These are phyloP conservation scores for Nylanderia fulva DNA, from an alignment of 1,140 invertebrate genomes.

Conservation along the genomic window DNA sequence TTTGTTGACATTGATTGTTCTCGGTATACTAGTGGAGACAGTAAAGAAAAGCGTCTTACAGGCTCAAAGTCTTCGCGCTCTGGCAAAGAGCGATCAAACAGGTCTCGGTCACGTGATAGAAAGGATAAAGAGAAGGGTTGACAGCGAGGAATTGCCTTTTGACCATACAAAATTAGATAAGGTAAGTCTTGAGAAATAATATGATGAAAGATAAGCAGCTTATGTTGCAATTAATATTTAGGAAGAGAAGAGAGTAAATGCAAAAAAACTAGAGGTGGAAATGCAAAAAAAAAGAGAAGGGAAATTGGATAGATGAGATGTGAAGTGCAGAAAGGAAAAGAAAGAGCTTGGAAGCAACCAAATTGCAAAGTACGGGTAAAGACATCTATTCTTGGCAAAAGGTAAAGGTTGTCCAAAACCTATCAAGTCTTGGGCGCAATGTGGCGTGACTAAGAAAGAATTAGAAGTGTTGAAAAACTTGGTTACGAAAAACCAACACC, in stretches of 20 bases:
- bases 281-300: constrained; percentile 98
- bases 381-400: constrained; percentile 87
- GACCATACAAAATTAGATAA: constrained; percentile 92
- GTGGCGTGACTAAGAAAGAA: constrained; percentile 98
- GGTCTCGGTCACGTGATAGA: constrained; percentile 81
- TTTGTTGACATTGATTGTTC: constrained; percentile 75
- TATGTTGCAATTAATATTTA: constrained; percentile 74
- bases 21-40: constrained; percentile 83
- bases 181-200: constrained; percentile 81
- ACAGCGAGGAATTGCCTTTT: constrained; percentile 87
- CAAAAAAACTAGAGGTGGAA: constrained; percentile 95
- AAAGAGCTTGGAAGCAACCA: constrained; percentile 92
- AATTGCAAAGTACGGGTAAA: constrained; percentile 92
- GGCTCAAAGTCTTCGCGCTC: constrained; percentile 84
- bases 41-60: constrained; percentile 86
- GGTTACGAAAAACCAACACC: constrained; percentile 99
- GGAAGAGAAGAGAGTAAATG: constrained; percentile 96
- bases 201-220: background rate
- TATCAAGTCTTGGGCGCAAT: constrained; percentile 99
- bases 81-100: constrained; percentile 83
- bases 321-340: constrained; percentile 90
- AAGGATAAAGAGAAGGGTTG: constrained; percentile 87
- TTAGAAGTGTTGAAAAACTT: constrained; percentile 97
- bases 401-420: constrained; percentile 97
- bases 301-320: constrained; percentile 89